Evolutionary conservation across 2,113 vertebrate species (phyloP), one percentile per base, ranked within the genome.

Genomic region (Gyps fulvus): DNA sequence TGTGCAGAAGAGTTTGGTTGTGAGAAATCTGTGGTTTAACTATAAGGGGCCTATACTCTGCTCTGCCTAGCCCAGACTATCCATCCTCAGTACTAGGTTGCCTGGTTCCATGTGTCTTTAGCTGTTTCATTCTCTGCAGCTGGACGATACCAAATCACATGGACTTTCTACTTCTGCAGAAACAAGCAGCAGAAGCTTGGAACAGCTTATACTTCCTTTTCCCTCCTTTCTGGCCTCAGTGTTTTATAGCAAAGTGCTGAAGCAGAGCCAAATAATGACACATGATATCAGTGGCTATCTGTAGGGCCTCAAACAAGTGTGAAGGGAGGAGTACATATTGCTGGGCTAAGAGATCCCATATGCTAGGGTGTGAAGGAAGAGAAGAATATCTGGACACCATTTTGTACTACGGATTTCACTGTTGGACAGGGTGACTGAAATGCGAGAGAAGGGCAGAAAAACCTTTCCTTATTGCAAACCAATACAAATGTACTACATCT

Each of bases 281-380:
- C 47, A n/a, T 91, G 61, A 32, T 79, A 76, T 72, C 40, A 69
- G 54, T 93, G 94, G 65, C 90, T 94, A 71, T 93, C 61, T 95
- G 45, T 40, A 80, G 67, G 87, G 43, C 76, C 89, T 96, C 83
- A 92, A 80, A 83, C 83, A 92, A 92, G 85, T 52, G 40, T 66
- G 80, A 21, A 73, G 54, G 62, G 83, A 93, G 34, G 67, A 95
- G 76, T 83, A 88, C 42, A 16, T 80, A 61, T 38, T 92, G 54
- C 83, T 77, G 27, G 45, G 13, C 63, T 95, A 95, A 93, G 74
- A 83, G 49, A 90, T 95, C 76, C 76, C 91, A 83, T 90, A 62
- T 93, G 83, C 43, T 77, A 26, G 43, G 43, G 71, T 83, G 84
- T 88, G 71, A 92, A 93, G 42, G 40, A 80, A 86, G 43, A 92